Base-by-base conservation (phyloP, 1,140 invertebrate genomes). In the Trichonephila clavipes region DNA sequence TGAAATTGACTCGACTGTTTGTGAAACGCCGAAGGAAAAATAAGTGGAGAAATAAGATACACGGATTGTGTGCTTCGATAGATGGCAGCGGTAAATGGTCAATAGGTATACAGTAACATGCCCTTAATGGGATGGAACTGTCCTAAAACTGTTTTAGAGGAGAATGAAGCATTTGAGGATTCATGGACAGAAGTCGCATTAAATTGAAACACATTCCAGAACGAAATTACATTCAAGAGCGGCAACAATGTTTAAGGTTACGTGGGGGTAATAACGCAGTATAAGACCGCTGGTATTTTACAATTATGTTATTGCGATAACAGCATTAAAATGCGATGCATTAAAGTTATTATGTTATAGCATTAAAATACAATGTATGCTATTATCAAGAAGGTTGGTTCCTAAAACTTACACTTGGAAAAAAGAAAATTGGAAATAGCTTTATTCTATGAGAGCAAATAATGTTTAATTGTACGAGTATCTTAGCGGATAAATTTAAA, bases 151-250 rank as follows among this genome's bases (percentile, higher is more conserved):
- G 28, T 77, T 77, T 40, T 34, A 5, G 69, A 34, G 69, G 69
- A 12, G 18, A 77, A 24, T 16, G 14, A 10, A 28, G 69, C 16
- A 28, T 77, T 77, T 10, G 69, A 24, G 69, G 18, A 77, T 77
- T 77, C 69, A 77, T 77, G 69, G 69, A 34, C 34, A 77, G 69
- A 77, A 77, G 69, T 77, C 69, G 69, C 34, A 59, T 83, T 83
- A 83, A 83, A 83, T 83, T 83, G 82, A 83, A 83, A 59, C 82
- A 59, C 82, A 83, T 83, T 83, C 82, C 82, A n/a, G 82, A 19
- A 83, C 3, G 44, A 58, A 83, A 83, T 83, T 83, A 21, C 82
- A 83, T 83, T 83, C 69, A 77, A 77, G 69, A 77, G 69, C 69
- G 28, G 28, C 69, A 77, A 77, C 69, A 34, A 40, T 40, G 69